Evolutionary conservation across 2,113 vertebrate genomes (phyloP).

Genomic region (Mobula birostris): DNA sequence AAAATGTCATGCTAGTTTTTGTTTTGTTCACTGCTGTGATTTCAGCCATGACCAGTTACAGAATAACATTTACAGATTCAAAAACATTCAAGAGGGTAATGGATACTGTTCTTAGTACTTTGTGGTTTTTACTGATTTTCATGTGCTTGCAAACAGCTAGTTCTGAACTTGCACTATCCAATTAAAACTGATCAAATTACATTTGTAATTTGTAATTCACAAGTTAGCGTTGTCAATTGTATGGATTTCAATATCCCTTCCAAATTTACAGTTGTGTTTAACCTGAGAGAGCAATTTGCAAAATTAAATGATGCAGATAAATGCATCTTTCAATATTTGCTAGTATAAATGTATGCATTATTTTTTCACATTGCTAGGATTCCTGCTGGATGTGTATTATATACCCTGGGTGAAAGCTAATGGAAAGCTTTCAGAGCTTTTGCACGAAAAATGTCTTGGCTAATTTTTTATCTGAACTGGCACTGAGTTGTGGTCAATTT

Average conservation of each 20-base stretch:
- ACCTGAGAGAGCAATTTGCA: constrained; percentile 54
- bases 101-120: background rate
- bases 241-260: background rate
- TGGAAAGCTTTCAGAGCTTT: constrained; percentile 92
- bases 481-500: constrained; percentile 65
- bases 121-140: background rate
- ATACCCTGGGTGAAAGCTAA: constrained; percentile 72
- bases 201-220: background rate
- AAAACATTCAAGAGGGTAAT: background rate
- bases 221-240: background rate
- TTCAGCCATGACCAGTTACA: background rate
- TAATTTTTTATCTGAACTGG: constrained; percentile 70
- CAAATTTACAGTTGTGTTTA: constrained; percentile 40
- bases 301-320: constrained; percentile 65
- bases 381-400: constrained; percentile 60
- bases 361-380: constrained; percentile 42
- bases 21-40: background rate
- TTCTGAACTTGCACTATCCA: background rate
- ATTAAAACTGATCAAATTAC: background rate
- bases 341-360: constrained; percentile 35
- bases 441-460: constrained; percentile 65
- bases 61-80: background rate
- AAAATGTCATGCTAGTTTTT: background rate
- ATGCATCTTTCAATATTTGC: constrained; percentile 60
- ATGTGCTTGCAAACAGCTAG: background rate